These are phyloP conservation scores for Hyperoplus immaculatus DNA, from an alignment of 2,797 vertebrate genomes.

Conservation along the genomic window DNA sequence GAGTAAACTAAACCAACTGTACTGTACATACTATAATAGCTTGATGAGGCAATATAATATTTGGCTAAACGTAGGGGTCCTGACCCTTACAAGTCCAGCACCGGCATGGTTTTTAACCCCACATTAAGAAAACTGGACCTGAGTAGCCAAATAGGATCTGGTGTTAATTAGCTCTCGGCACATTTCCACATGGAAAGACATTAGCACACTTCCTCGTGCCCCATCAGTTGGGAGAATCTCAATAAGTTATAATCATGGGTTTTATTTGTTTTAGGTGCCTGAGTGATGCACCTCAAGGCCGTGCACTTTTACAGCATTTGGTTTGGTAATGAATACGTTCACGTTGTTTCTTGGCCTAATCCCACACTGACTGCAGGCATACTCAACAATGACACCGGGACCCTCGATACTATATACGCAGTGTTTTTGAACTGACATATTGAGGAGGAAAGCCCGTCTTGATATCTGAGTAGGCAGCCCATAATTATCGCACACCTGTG, in stretches of 20 bases:
- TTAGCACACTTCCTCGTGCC: conserved; percentile 70
- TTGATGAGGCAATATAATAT: conserved; percentile 9
- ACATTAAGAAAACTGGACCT: conserved; percentile 52
- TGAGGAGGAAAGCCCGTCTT: conserved; percentile 73
- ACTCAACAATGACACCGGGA: conserved; percentile 64
- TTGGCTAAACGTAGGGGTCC: conserved; percentile 19
- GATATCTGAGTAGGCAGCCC: conserved; percentile 82
- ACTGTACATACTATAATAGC: not conserved
- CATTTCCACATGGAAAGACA: conserved; percentile 55
- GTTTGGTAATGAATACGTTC: conserved; percentile 58
- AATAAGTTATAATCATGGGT: conserved; percentile 78
- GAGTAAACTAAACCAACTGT: not conserved
- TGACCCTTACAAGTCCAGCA: conserved; percentile 38
- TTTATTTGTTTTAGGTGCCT: conserved; percentile 71
- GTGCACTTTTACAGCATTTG: conserved; percentile 51
- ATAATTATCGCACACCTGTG: conserved; percentile 87
- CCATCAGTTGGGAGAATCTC: conserved; percentile 66
- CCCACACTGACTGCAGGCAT: conserved; percentile 57
- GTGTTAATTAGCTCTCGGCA: conserved; percentile 70
- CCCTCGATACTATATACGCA: conserved; percentile 56
- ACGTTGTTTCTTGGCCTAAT: conserved; percentile 58
- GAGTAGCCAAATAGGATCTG: conserved; percentile 61
- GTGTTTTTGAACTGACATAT: conserved; percentile 76
- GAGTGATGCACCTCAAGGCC: conserved; percentile 69
- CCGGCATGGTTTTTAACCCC: conserved; percentile 33